phyloP scores from a whole-genome alignment of 2,797 vertebrate species.

The Acrossocheilus wenchowensis region DNA sequence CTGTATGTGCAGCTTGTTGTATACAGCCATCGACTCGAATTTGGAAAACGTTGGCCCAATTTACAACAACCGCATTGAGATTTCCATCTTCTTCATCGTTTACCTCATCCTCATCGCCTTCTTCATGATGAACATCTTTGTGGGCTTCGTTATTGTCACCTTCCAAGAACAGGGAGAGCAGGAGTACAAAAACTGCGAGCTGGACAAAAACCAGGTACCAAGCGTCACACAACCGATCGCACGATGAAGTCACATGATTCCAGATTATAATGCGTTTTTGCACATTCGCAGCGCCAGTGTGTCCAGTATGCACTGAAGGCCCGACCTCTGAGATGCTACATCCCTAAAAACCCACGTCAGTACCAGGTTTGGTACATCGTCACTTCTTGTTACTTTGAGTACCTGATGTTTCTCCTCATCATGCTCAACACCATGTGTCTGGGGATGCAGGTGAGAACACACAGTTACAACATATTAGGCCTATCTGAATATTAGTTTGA shows the following conservation, averaged over 20 bases:
- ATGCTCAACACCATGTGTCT: conserved; percentile 95
- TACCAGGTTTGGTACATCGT: conserved; percentile 96
- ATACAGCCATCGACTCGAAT: conserved; percentile 91
- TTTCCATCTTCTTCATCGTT: conserved; percentile 91
- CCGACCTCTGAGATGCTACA: conserved; percentile 89
- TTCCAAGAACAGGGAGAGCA: conserved; percentile 94
- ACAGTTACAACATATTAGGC: background rate
- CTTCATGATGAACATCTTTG: conserved; percentile 98
- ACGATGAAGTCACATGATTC: background rate
- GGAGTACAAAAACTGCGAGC: conserved; percentile 92
- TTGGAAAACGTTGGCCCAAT: conserved; percentile 86
- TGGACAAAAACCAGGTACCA: conserved; percentile 92
- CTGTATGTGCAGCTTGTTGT: conserved; percentile 80
- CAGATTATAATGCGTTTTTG: background rate
- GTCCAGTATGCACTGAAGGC: conserved; percentile 95
- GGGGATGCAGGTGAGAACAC: conserved; percentile 88
- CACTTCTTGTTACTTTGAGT: conserved; percentile 96
- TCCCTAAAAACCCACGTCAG: conserved; percentile 92
- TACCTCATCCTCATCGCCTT: conserved; percentile 95
- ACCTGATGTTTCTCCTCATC: conserved; percentile 96
- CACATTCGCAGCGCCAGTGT: conserved; percentile 85
- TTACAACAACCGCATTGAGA: conserved; percentile 87
- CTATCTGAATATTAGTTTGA: background rate
- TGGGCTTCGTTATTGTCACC: conserved; percentile 93
- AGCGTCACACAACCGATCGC: background rate